Evolutionary conservation across 2,888 invertebrate genomes (phyloP).

Genomic region (Orgyia antiqua): DNA sequence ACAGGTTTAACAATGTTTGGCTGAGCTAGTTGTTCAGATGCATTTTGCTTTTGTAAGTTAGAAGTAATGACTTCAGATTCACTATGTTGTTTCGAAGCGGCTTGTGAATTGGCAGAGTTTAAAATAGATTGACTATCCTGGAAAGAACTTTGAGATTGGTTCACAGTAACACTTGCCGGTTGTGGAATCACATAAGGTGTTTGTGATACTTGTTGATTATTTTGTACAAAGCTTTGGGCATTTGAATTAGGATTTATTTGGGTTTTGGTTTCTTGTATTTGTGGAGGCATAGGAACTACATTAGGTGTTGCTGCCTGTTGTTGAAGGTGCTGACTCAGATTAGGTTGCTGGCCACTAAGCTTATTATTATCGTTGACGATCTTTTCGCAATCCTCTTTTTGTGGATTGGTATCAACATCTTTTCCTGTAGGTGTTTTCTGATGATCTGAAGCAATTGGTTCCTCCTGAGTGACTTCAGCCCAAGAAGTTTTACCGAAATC

Average conservation of each 20-base stretch:
- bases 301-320: slow-evolving; percentile 23
- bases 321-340: slow-evolving; percentile 8
- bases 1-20: slow-evolving; percentile 40
- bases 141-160: slow-evolving; percentile 36
- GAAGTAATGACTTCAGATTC: slow-evolving; percentile 34
- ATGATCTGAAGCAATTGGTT: slow-evolving; percentile 32
- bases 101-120: slow-evolving; percentile 29
- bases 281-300: slow-evolving; percentile 26
- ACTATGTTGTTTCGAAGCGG: slow-evolving; percentile 31
- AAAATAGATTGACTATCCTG: slow-evolving; percentile 35
- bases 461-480: slow-evolving; percentile 70
- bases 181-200: slow-evolving; percentile 20
- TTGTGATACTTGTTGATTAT: slow-evolving; percentile 36
- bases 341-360: slow-evolving; percentile 23
- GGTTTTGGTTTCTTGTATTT: slow-evolving; percentile 36
- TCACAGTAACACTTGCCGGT: slow-evolving; percentile 21
- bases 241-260: slow-evolving; percentile 27
- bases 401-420: slow-evolving; percentile 33
- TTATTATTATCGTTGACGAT: slow-evolving; percentile 30
- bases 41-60: slow-evolving; percentile 39
- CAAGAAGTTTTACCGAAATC: slow-evolving; percentile 64
- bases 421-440: slow-evolving; percentile 40
- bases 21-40: slow-evolving; percentile 38
- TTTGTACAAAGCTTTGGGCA: slow-evolving; percentile 34
- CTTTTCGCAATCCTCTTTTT: slow-evolving; percentile 29